Evolutionary conservation across 37 sponge, comb jelly and placozoan genomes (phyloP).

Genomic region (Haliclona indistincta): DNA sequence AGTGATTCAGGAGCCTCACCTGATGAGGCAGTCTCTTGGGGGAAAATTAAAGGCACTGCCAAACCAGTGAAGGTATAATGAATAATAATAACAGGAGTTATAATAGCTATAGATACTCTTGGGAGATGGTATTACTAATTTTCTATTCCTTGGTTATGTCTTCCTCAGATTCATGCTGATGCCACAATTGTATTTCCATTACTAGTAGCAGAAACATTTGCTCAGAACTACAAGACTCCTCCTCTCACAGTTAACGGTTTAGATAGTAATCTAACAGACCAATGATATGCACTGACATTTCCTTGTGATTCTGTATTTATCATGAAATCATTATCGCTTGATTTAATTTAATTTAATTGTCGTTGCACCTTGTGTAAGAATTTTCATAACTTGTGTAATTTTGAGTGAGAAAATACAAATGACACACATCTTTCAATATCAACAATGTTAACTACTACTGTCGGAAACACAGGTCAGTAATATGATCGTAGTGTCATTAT

Average conservation of each 20-base stretch:
- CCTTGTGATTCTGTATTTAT: not conserved
- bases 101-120: not conserved
- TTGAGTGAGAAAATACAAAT: too few relatives aligned
- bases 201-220: conserved; percentile 95
- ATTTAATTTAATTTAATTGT: too few relatives aligned
- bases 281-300: not conserved
- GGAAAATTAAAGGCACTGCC: conserved; percentile 85
- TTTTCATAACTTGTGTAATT: too few relatives aligned
- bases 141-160: not conserved
- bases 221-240: conserved; percentile 17
- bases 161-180: conserved; percentile 70
- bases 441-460: too few relatives aligned
- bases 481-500: too few relatives aligned
- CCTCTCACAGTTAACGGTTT: not conserved
- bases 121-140: not conserved
- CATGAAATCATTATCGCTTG: too few relatives aligned
- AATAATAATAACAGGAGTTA: too few relatives aligned
- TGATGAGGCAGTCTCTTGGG: conserved; percentile 99
- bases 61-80: conserved; percentile 92
- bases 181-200: conserved; percentile 88
- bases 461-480: too few relatives aligned
- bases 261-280: not conserved
- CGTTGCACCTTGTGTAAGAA: too few relatives aligned
- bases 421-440: too few relatives aligned
- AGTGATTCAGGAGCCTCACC: conserved; percentile 97